Conservation (phyloP, 2,888 invertebrate genomes). For the Drosophila anomalipes region DNA sequence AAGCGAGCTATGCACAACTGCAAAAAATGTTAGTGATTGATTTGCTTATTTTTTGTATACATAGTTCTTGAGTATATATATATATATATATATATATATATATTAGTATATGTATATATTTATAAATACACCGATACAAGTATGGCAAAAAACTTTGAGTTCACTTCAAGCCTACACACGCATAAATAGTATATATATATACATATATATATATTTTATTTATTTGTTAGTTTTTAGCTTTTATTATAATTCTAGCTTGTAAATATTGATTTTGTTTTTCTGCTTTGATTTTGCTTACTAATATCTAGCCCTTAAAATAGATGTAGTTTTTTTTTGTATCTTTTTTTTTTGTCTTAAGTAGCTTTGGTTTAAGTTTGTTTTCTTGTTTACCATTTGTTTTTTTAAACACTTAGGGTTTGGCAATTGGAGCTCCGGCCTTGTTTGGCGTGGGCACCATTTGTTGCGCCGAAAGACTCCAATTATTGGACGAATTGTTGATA, state of each 20-base stretch:
- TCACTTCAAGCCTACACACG: conserved; percentile 73
- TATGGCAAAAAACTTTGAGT: conserved; percentile 65
- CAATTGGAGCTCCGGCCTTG: conserved; percentile 71
- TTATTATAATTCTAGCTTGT: conserved; percentile 59
- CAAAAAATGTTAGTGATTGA: conserved; percentile 68
- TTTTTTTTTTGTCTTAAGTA: conserved; percentile 57
- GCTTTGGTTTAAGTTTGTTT: conserved; percentile 53
- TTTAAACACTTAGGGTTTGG: conserved; percentile 73
- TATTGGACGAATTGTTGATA: conserved; percentile 85
- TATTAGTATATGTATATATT: conserved; percentile 41
- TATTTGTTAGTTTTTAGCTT: conserved; percentile 26
- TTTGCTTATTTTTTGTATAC: conserved; percentile 42
- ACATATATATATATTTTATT: conserved; percentile 22
- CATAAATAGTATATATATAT: conserved; percentile 51
- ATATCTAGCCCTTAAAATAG: conserved; percentile 50
- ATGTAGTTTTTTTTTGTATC: conserved; percentile 34
- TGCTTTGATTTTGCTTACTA: conserved; percentile 38
- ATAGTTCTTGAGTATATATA: conserved; percentile 35
- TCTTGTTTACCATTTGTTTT: conserved; percentile 61
- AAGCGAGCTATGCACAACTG: conserved; percentile 73
- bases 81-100: conserved; percentile 33
- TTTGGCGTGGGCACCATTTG: conserved; percentile 59
- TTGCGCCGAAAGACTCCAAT: conserved; percentile 82
- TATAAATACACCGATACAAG: conserved; percentile 66
- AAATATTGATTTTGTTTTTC: conserved; percentile 54